Base-by-base conservation (phyloP, 2,888 invertebrate genomes). In the Chalcosyrphus nemorum region DNA sequence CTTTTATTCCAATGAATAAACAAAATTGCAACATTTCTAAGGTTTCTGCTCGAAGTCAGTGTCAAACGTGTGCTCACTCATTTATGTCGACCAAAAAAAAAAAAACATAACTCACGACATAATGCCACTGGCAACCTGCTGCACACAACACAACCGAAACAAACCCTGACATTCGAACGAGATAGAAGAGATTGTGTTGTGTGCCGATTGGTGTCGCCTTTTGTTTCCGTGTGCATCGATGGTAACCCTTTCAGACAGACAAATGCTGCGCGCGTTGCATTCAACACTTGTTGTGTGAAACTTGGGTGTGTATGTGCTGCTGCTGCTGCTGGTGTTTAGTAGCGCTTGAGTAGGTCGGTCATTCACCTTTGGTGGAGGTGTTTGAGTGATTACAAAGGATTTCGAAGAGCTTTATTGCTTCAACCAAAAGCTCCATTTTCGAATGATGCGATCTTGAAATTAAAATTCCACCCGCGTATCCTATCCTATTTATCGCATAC, bases 341-440 rank as follows among this genome's bases (percentile, higher is more conserved):
- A 89, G 89, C 90, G 91, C 91, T 90, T 92, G 92, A 92, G 92
- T 92, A 92, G 92, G 92, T 92, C 92, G 92, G 92, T 91, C 91
- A 89, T 91, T 91, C 90, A 92, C 90, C 91, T 90, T 88, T 17
- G 5, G 24, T 32, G 9, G 29, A 38, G n/a, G 4, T 38, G 11
- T 35, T 32, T 32, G 4, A n/a, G 29, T 47, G 45, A 27, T 21
- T 47, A 27, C 29, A 43, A 21, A 56, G 59, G 47, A 70, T 41
- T 38, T 41, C 1, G 2, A 4, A 56, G 74, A 80, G 74, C 50
- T 75, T 76, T 81, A 43, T 38, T 5, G 32, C 9, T n/a, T n/a
- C n/a, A n/a, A n/a, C n/a, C n/a, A n/a, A 21, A 13, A 38, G 54
- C 43, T 45, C 41, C 4, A 9, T 3, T 5, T 52, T 52, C 7